Conservation (phyloP, 2,797 vertebrate species). For the Tauraco hartlaubi region DNA sequence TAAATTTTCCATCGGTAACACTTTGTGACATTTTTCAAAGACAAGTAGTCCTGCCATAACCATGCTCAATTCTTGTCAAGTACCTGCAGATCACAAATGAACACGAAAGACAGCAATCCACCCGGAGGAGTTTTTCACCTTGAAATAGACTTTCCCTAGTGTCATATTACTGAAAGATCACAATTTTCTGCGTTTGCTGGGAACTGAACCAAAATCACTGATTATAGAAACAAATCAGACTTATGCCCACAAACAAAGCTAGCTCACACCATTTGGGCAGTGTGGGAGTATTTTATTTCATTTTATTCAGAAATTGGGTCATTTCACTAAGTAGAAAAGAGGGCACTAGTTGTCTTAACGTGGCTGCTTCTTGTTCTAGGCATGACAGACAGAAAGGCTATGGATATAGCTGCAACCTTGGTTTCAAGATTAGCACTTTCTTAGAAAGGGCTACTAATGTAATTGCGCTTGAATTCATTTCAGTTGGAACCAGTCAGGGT, state of each 20-base stretch:
- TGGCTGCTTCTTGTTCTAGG: background rate
- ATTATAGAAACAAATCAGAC: background rate
- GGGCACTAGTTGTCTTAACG: background rate
- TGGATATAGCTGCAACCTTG: background rate
- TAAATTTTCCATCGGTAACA: background rate
- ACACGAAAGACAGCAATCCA: constrained; percentile 17
- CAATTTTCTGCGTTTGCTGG: constrained; percentile 7
- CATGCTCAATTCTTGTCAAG: constrained; percentile 40
- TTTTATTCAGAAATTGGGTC: background rate
- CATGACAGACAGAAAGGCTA: background rate
- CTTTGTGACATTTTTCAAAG: constrained; percentile 40
- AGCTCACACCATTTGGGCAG: background rate
- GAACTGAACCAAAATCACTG: background rate
- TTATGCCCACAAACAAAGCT: background rate
- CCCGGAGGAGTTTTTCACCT: constrained; percentile 39
- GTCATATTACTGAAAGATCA: constrained; percentile 3
- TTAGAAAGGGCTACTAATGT: background rate
- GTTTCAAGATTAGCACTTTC: background rate
- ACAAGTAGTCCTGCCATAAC: constrained; percentile 26
- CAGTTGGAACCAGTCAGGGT: background rate
- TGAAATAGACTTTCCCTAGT: background rate
- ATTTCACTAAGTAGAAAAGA: background rate
- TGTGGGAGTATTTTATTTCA: background rate
- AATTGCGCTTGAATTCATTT: background rate
- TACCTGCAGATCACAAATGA: constrained; percentile 26